These are phyloP conservation scores for Rhinella marina DNA, from an alignment of 2,797 vertebrate species.

Conservation along the genomic window DNA sequence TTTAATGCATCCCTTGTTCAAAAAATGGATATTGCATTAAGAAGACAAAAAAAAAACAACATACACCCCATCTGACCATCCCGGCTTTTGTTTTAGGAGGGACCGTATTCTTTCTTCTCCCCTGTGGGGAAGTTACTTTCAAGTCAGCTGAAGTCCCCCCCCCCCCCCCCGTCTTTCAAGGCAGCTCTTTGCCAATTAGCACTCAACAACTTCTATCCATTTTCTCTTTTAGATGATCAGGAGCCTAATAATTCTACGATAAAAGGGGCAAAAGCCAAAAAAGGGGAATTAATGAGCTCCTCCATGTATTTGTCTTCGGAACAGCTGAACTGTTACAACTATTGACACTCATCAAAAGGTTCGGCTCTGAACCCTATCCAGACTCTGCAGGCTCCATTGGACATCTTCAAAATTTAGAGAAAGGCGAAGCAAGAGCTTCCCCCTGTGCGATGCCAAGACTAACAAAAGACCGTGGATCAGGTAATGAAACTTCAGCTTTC, in stretches of 20 bases:
- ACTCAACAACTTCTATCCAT: slow-evolving; percentile 81
- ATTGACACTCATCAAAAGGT: slow-evolving; percentile 82
- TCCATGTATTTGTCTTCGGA: slow-evolving; percentile 84
- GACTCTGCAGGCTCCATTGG: slow-evolving; percentile 77
- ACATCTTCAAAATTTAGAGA: slow-evolving; percentile 76
- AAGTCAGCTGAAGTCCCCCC: slow-evolving; percentile 80
- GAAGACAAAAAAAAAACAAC: neutral
- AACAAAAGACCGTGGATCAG: slow-evolving; percentile 79
- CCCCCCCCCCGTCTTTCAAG: slow-evolving; percentile 72
- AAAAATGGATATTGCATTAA: slow-evolving; percentile 17
- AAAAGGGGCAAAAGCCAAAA: slow-evolving; percentile 85
- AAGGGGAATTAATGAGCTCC: slow-evolving; percentile 84
- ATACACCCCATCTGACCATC: slow-evolving; percentile 21
- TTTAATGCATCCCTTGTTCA: slow-evolving; percentile 40
- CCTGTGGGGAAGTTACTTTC: slow-evolving; percentile 82
- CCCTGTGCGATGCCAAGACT: slow-evolving; percentile 78
- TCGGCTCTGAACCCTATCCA: slow-evolving; percentile 73
- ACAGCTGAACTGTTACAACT: slow-evolving; percentile 87
- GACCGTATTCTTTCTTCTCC: slow-evolving; percentile 72
- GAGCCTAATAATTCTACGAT: slow-evolving; percentile 85
- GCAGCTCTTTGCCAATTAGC: slow-evolving; percentile 86
- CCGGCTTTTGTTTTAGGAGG: slow-evolving; percentile 75
- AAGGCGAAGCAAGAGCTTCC: slow-evolving; percentile 74
- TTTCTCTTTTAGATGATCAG: slow-evolving; percentile 81
- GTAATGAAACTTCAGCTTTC: slow-evolving; percentile 80